Percentiles rank a stretch among this genome's conserved stretches.
These are phyloP conservation scores for Hydriomena furcata DNA, from an alignment of 2,888 invertebrate species.

Conservation along the genomic window DNA sequence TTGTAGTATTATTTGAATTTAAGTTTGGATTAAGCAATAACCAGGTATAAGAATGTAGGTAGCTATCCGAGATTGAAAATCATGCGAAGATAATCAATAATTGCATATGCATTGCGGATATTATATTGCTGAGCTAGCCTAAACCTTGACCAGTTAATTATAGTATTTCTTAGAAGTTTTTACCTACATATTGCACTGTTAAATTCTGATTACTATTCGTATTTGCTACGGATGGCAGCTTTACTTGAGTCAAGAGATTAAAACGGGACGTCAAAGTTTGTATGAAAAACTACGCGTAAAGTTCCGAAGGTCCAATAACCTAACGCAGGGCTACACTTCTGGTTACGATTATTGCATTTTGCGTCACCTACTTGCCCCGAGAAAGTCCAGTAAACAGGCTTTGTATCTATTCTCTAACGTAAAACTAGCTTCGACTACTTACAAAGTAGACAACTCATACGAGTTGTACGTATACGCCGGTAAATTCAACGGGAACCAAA, in stretches of 20 bases:
- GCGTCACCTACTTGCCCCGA: background rate
- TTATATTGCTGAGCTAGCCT: constrained; percentile 6
- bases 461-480: constrained; percentile 16
- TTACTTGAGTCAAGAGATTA: no score
- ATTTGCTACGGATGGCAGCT: no score
- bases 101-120: constrained; percentile 7
- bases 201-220: no score
- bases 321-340: no score
- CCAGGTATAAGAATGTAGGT: background rate
- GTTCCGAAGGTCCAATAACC: no score
- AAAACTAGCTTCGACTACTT: constrained; percentile 9
- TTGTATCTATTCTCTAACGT: constrained; percentile 3
- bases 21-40: constrained; percentile 18
- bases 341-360: background rate
- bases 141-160: constrained; percentile 3
- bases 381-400: constrained; percentile 3
- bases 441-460: constrained; percentile 15
- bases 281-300: no score
- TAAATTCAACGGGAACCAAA: constrained; percentile 33
- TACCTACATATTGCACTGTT: no score
- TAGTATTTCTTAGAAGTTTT: no score
- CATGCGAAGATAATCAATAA: constrained; percentile 17
- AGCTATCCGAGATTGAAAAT: constrained; percentile 10
- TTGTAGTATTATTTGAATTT: constrained; percentile 26
- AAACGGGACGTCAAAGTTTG: no score